Conservation (phyloP, 2,797 vertebrate genomes). For the Manis crassicaudata region DNA sequence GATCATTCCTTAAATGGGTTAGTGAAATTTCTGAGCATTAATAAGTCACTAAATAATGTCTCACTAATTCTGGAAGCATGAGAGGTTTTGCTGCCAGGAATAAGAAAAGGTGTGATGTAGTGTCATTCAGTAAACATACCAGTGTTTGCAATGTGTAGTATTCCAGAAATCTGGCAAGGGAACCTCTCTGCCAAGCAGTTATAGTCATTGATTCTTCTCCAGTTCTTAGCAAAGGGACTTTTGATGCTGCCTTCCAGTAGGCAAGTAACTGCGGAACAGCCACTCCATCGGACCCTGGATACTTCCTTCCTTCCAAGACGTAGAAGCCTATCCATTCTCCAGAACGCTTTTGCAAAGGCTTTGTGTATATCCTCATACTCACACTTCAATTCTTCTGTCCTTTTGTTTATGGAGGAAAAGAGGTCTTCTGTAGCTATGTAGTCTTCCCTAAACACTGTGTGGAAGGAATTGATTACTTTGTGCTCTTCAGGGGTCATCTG, state of each 20-base stretch:
- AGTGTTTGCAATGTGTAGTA: slow-evolving; percentile 81
- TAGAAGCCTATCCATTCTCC: slow-evolving; percentile 85
- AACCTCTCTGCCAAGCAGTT: neutral
- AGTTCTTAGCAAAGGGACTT: neutral
- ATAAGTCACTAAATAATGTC: neutral
- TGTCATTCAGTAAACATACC: slow-evolving; percentile 72
- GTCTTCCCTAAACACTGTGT: slow-evolving; percentile 79
- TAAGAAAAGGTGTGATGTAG: neutral
- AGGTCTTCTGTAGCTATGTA: slow-evolving; percentile 70
- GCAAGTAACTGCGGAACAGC: slow-evolving; percentile 83
- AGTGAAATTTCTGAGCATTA: neutral
- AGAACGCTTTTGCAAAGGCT: slow-evolving; percentile 83
- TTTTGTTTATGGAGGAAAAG: slow-evolving; percentile 61
- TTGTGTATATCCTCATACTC: slow-evolving; percentile 76
- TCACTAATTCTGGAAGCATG: neutral
- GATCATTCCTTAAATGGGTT: slow-evolving; percentile 20
- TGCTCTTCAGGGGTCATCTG: slow-evolving; percentile 73
- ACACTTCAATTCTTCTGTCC: fast-evolving
- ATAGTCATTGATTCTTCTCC: fast-evolving
- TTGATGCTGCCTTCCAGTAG: slow-evolving; percentile 74
- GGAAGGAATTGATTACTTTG: slow-evolving; percentile 78
- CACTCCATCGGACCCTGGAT: slow-evolving; percentile 83
- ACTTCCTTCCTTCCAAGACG: slow-evolving; percentile 81
- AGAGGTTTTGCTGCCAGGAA: neutral
- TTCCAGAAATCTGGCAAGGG: slow-evolving; percentile 28